These are phyloP conservation scores for Siniperca knerii DNA, from an alignment of 2,113 vertebrate genomes.

Conservation along the genomic window DNA sequence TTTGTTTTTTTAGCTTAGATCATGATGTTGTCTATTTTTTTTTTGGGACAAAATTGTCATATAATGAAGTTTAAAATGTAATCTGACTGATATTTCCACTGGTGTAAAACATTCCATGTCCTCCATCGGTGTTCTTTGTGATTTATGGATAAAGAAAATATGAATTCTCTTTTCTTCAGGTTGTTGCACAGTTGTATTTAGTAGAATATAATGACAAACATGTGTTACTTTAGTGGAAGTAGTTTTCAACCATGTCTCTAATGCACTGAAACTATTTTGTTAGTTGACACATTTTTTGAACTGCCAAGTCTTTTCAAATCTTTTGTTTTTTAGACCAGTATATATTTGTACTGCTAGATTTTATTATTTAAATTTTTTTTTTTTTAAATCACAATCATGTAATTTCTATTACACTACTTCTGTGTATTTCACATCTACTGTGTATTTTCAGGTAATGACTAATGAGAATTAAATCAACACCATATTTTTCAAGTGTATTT, in stretches of 20 bases:
- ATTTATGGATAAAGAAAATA: not conserved
- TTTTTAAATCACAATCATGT: slow-evolving; percentile 16
- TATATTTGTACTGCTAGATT: slow-evolving; percentile 25
- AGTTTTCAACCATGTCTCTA: not conserved
- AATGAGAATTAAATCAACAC: slow-evolving; percentile 10
- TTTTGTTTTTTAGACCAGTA: not conserved
- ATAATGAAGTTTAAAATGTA: not conserved
- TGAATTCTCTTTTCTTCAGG: not conserved
- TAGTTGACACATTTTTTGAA: not conserved
- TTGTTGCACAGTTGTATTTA: not conserved
- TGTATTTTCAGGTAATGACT: slow-evolving; percentile 34
- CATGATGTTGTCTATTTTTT: not conserved
- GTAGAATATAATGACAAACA: not conserved
- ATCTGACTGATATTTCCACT: not conserved
- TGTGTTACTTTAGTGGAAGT: not conserved
- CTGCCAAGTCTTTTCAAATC: not conserved
- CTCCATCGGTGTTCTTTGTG: not conserved
- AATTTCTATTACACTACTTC: slow-evolving; percentile 27
- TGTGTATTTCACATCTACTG: slow-evolving; percentile 24
- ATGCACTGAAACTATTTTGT: slow-evolving; percentile 38
- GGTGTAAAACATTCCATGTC: slow-evolving; percentile 8
- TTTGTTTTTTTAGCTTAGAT: not conserved
- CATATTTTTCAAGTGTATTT: slow-evolving; percentile 76
- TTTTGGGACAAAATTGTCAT: not conserved
- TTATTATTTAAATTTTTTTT: not conserved